Percentiles rank a stretch among this genome's conserved stretches.
Conservation (phyloP, 2,113 vertebrate species). For the Dicentrarchus labrax region DNA sequence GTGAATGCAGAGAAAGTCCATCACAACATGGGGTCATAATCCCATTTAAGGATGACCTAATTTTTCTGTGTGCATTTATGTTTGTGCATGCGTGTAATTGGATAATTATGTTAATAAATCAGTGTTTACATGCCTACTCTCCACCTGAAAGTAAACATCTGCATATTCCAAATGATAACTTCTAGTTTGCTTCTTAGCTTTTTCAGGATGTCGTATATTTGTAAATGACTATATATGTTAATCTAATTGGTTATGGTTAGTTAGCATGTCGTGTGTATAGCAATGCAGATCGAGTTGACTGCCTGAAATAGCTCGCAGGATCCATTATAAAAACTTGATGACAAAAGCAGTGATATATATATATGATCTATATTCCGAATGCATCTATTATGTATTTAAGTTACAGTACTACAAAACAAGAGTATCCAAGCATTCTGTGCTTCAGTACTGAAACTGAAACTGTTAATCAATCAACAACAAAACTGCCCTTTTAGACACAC, state of each 20-base stretch:
- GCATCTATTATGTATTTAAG: too few relatives aligned
- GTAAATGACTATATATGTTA: neutral
- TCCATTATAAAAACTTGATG: too few relatives aligned
- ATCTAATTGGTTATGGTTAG: neutral
- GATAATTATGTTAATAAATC: slow-evolving; percentile 14
- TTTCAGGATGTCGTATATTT: neutral
- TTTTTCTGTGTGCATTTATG: neutral
- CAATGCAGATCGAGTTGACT: too few relatives aligned
- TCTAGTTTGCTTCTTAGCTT: neutral
- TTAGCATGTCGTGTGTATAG: too few relatives aligned
- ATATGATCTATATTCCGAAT: too few relatives aligned
- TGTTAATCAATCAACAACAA: neutral
- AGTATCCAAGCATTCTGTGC: neutral
- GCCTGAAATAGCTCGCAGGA: too few relatives aligned
- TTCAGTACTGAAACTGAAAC: neutral
- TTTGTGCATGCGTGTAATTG: neutral
- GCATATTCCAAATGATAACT: neutral
- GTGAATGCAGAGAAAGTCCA: neutral
- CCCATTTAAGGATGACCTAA: neutral
- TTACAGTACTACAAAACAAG: neutral
- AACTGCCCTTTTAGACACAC: neutral
- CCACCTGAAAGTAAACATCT: neutral
- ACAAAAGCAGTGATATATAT: too few relatives aligned
- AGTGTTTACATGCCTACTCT: neutral
- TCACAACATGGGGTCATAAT: neutral